These are phyloP conservation scores for Arnoldichthys spilopterus DNA, from an alignment of 2,797 vertebrate species.

Conservation along the genomic window DNA sequence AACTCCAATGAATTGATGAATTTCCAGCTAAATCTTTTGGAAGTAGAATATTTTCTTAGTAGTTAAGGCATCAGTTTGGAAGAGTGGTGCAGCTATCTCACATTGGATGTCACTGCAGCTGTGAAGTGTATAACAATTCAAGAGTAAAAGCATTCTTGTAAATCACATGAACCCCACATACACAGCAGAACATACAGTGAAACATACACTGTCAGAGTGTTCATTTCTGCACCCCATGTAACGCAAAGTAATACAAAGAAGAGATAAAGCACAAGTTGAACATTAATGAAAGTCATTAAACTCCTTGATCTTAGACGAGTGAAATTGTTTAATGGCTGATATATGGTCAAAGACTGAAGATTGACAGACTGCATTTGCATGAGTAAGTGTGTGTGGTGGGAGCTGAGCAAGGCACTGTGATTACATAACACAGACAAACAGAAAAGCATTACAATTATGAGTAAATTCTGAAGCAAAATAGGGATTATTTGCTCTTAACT, in stretches of 20 bases:
- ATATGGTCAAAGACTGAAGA: constrained; percentile 38
- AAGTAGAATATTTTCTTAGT: background rate
- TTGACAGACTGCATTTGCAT: constrained; percentile 20
- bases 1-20: background rate
- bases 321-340: constrained; percentile 4
- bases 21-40: background rate
- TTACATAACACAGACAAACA: constrained; percentile 20
- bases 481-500: constrained; percentile 18
- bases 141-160: background rate
- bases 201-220: background rate
- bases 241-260: background rate
- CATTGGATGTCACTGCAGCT: background rate
- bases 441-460: background rate
- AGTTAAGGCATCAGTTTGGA: background rate
- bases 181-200: background rate
- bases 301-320: constrained; percentile 23
- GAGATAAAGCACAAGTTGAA: constrained; percentile 22
- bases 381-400: background rate
- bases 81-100: too few relatives aligned
- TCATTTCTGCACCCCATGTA: background rate
- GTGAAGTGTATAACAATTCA: background rate
- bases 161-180: background rate
- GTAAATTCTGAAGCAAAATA: constrained; percentile 22
- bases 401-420: background rate
- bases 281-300: constrained; percentile 27